Base-by-base conservation (phyloP, 2,113 vertebrate species). In the Poeciliopsis retropinna region DNA sequence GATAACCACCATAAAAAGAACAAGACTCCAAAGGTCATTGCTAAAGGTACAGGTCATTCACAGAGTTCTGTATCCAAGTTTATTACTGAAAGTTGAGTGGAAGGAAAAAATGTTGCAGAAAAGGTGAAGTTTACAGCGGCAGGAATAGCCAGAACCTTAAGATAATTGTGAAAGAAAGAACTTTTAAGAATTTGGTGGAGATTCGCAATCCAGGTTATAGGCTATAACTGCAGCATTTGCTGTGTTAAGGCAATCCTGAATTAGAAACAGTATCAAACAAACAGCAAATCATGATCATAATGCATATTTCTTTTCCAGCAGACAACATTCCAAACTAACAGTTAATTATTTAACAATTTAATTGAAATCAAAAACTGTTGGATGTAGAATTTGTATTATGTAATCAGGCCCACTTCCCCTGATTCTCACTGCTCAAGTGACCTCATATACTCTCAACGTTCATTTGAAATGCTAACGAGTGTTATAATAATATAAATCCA, bases 351-450 rank as follows among this genome's bases (percentile, higher is more conserved):
- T 64, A 80, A 70, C 15, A 73, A 25, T 57, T 31, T 71, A 5
- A 77, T 7, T 75, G 13, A 25, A 71, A 75, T 28, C 25, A 73
- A 73, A 71, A 19, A 13, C 57, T 73, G 30, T 67, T 67, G 72
- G 65, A 86, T 83, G 47, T 54, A 72, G 64, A 22, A 14, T 61
- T 32, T 14, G 13, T 64, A 51, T 72, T 54, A 67, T 67, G 27
- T 67, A 73, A 81, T 83, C 29, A 75, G 41, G 12, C 34, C 32
- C 13, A 1, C 8, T 63, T 73, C 63, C 44, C 54, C 51, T 5
- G 11, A 51, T 81, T 39, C 34, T 80, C 64, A 74, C 63, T 70
- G 64, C n/a, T 74, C 0, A 80, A 78, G 39, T 47, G 25, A 80
- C 51, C 72, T 77, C 34, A 76, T 41, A 65, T 60, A 47, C 41